Base-by-base conservation (phyloP, 2,113 vertebrate genomes). In the Conger conger region DNA sequence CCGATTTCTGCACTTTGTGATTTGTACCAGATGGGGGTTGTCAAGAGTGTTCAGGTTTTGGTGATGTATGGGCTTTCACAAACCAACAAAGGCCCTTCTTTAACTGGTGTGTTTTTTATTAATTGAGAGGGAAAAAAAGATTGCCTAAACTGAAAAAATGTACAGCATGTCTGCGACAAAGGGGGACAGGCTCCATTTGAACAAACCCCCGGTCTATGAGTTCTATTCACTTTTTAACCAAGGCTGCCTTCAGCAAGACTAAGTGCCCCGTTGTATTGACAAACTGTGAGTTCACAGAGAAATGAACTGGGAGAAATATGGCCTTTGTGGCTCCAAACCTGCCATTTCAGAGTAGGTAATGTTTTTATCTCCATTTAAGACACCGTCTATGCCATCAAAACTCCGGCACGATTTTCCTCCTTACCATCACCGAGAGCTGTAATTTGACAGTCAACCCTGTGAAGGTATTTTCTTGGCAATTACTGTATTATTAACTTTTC, bases 11-110 rank as follows among this genome's bases (percentile, higher is more conserved):
- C 93, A 93, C 94, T 92, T 78, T 89, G 82, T 93, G 93, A 95
- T 94, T 93, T 88, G 90, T 91, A 93, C 92, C 94, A 94, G 94
- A 95, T 94, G 93, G 92, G 87, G 91, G 87, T 92, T 92, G 92
- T 92, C 88, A 82, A 84, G 73, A 86, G 80, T 80, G 90, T 86
- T 93, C 93, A 91, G 89, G 91, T 94, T 93, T 88, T 87, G 88
- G 90, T 94, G 93, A 95, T 95, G 86, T 94, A 95, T 94, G 91
- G 91, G 91, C 92, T 88, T 90, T 86, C 83, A 87, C 85, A 93
- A 89, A 86, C 88, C 88, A 92, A 93, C 93, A 54, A 85, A 92
- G 87, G 88, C 82, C 87, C 91, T 91, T 89, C 89, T 87, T 93
- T 93, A 92, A 94, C 92, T 92, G 91, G 89, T 89, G 89, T 80